Evolutionary conservation across 2,888 invertebrate genomes (phyloP), one percentile per base, ranked within the genome.

Genomic region (Aproaerema taeniolella): DNA sequence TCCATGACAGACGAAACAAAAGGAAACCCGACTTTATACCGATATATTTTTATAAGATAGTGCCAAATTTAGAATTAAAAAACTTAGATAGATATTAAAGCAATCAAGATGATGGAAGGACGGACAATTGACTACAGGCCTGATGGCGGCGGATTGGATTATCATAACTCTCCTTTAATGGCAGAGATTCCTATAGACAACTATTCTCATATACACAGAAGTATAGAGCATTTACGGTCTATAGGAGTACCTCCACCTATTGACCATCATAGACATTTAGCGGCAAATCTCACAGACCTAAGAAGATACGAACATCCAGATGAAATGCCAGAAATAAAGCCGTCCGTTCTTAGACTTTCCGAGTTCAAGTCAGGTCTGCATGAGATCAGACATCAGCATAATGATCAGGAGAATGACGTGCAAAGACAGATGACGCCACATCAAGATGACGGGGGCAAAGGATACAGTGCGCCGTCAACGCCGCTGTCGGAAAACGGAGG

Each of bases 151-250:
- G 90, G 90, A 25, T 77, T 91, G 45, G 90, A 91, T 59, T 91
- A 91, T 67, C 91, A 91, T 66, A 90, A 91, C 61, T 91, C 91
- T 9, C 91, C 91, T 6, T 63, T 91, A 9, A 91, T 91, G 85
- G 91, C 91, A 1, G 91, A 91, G 73, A 91, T 91, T 63, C 91
- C 91, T 25, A 71, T 90, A 53, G 91, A 91, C 52, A 90, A 90
- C 64, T 88, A 90, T 52, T 89, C 90, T 39, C 90, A 90, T 48
- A 90, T 90, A 58, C 90, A 90, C 62, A 87, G 90, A 55, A 91
- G 91, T 50, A 91, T 90, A 68, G 90, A 90, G 51, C 90, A 90
- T 56, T 67, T 90, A 51, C 80, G 90, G 52, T 89, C 90, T 26
- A 83, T 90, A 55, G 90, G 90, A 20, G 89, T 87, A 1, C 83